Conservation (phyloP, 2,797 vertebrate species). For the Microchirus variegatus region DNA sequence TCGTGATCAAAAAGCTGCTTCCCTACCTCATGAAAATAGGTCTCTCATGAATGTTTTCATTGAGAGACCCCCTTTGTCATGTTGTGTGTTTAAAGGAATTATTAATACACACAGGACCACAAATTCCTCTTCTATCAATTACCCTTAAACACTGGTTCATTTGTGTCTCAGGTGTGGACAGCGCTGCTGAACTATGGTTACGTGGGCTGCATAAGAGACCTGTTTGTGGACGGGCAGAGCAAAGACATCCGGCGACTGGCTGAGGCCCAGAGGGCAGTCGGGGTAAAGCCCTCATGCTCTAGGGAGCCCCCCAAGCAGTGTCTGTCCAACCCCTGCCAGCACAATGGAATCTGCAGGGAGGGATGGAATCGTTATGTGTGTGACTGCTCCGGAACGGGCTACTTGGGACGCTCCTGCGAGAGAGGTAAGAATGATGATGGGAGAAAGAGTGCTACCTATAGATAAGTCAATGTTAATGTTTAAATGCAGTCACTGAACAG, state of each 20-base stretch:
- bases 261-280: constrained; percentile 93
- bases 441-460: background rate
- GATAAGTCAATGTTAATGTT: constrained; percentile 2
- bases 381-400: constrained; percentile 96
- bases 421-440: constrained; percentile 85
- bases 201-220: constrained; percentile 95
- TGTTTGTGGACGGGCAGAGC: constrained; percentile 98
- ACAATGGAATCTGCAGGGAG: constrained; percentile 94
- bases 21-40: too few species aligned
- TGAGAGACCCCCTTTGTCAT: too few species aligned
- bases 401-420: constrained; percentile 95
- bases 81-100: too few species aligned
- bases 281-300: constrained; percentile 97
- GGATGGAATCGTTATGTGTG: constrained; percentile 99
- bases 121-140: background rate
- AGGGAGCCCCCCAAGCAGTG: constrained; percentile 95
- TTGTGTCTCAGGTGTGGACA: constrained; percentile 80
- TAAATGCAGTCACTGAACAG: constrained; percentile 42
- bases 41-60: too few species aligned
- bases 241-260: constrained; percentile 97
- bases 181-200: constrained; percentile 97
- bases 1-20: too few species aligned
- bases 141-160: background rate
- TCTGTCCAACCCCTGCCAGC: constrained; percentile 97
- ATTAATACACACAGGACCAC: background rate